Conservation (phyloP, 2,797 vertebrate genomes). For the Myripristis murdjan region DNA sequence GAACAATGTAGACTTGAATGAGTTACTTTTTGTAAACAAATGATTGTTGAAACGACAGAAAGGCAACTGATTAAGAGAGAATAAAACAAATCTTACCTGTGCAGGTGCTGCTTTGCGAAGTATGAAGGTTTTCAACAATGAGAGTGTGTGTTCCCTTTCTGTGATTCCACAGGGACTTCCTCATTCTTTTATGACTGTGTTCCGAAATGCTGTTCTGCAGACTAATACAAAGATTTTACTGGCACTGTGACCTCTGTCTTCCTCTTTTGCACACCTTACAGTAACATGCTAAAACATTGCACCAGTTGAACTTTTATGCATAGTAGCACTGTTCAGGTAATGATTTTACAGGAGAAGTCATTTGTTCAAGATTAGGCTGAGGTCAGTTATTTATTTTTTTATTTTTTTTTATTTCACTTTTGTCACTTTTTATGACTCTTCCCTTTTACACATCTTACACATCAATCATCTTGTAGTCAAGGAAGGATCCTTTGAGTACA, state of each 20-base stretch:
- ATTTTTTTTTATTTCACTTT: no score
- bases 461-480: no score
- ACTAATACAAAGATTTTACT: constrained; percentile 25
- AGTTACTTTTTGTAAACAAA: no score
- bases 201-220: constrained; percentile 21
- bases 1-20: neutral
- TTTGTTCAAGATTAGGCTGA: no score
- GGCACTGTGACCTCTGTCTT: constrained; percentile 50
- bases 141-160: constrained; percentile 37
- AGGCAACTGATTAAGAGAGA: neutral
- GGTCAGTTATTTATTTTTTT: no score
- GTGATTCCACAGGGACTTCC: constrained; percentile 68
- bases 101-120: constrained; percentile 8
- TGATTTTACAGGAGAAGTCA: no score
- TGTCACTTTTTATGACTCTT: no score
- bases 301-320: neutral
- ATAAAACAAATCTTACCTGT: neutral
- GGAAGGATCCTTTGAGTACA: no score
- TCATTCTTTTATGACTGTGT: constrained; percentile 69
- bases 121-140: constrained; percentile 22
- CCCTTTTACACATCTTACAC: no score
- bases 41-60: no score
- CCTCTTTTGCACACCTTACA: constrained; percentile 7
- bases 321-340: no score
- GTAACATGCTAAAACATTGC: neutral